Percentiles rank a stretch among this genome's conserved stretches.
Evolutionary conservation across 2,888 invertebrate species (phyloP).

Genomic region (Ectemnius cavifrons): DNA sequence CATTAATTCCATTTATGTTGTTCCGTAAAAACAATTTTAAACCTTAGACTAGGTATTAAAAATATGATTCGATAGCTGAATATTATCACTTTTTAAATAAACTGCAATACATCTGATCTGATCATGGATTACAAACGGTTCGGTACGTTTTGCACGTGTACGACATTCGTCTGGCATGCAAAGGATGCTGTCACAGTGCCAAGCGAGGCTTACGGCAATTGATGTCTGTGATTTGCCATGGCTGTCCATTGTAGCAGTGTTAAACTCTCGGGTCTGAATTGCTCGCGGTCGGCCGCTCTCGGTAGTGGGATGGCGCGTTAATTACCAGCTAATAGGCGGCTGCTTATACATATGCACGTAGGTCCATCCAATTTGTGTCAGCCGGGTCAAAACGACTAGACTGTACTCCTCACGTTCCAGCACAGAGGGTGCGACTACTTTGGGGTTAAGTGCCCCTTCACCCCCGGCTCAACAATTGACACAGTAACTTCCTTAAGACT

Average conservation of each 20-base stretch:
- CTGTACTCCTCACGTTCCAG: conserved; percentile 44
- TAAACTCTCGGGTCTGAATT: conserved; percentile 20
- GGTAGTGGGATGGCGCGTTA: conserved; percentile 35
- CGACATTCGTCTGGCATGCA: no score
- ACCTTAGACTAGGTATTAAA: background rate
- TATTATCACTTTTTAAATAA: no score
- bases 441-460: conserved; percentile 49
- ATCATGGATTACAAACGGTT: no score
- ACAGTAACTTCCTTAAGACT: conserved; percentile 53
- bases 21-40: no score
- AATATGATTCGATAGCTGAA: background rate
- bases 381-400: conserved; percentile 56
- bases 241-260: conserved; percentile 12
- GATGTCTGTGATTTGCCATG: conserved; percentile 5
- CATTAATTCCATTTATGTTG: background rate
- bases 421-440: conserved; percentile 47
- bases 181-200: background rate
- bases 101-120: no score
- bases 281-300: conserved; percentile 21
- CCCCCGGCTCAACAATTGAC: conserved; percentile 54
- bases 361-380: conserved; percentile 53
- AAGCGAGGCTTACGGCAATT: background rate
- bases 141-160: no score
- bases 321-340: conserved; percentile 40
- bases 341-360: conserved; percentile 23